Base-by-base conservation (phyloP, 2,888 invertebrate species). In the Clostera curtula region DNA sequence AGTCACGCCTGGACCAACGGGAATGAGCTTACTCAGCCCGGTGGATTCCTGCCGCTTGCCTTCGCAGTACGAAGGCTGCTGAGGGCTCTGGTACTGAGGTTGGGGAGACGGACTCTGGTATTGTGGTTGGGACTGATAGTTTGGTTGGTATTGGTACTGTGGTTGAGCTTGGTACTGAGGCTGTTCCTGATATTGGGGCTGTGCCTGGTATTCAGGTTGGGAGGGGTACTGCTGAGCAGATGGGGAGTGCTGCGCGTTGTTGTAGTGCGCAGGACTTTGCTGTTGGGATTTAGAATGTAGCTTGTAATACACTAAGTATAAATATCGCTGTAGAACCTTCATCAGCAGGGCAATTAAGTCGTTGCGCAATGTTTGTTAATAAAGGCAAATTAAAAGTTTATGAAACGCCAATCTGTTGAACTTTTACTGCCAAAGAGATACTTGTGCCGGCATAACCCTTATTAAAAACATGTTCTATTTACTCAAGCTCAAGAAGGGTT, bases 11-110 rank as follows among this genome's bases (percentile, higher is more conserved):
- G 83, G 75, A 16, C 82, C 75, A 27, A 67, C 67, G 3, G 83
- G 82, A 41, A 82, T 82, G 46, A 83, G 71, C 58, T 80, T 83
- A 65, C 79, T 83, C 46, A 83, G 56, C 34, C 82, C 83, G 37
- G 73, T 68, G 21, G 64, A 31, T 41, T 71, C 69, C 50, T 83
- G 83, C 31, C 69, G 71, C 31, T 60, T 68, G 34, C 79, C 80
- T 44, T 77, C 79, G 39, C 70, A 56, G 48, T 59, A 51, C 18
- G 62, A 56, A 12, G 74, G 61, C 39, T 74, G 66, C 33, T 66
- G 63, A 10, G 53, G 43, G 7, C 50, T 14, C 23, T 26, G 45
- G 23, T 23, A 15, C 25, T 56, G 59, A 5, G 35, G 49, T 29
- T 60, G 55, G 5, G 50, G 48, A 25, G 51, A 59, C 10, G 48